These are phyloP conservation scores for Eupithecia centaureata DNA, from an alignment of 2,888 invertebrate genomes.

Conservation along the genomic window DNA sequence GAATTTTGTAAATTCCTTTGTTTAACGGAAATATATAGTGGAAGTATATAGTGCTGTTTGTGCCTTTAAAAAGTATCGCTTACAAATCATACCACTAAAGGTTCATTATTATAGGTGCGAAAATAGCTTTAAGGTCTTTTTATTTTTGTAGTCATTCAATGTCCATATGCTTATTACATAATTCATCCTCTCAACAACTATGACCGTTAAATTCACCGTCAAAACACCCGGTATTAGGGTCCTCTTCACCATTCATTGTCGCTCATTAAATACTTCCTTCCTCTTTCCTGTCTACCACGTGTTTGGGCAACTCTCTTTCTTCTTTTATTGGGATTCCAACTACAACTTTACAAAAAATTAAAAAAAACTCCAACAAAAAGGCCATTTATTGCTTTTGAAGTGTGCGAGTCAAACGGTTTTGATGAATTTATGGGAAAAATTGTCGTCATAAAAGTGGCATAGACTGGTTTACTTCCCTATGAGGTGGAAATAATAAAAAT, in stretches of 20 bases:
- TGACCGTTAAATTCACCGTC: conserved; percentile 1
- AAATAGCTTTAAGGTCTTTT: too few species aligned
- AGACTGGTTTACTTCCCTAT: background rate
- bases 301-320: conserved; percentile 47
- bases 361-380: conserved; percentile 13
- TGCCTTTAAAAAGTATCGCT: too few species aligned
- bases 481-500: conserved; percentile 1
- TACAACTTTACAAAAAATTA: conserved; percentile 37
- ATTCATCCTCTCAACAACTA: background rate
- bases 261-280: conserved; percentile 66
- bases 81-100: too few species aligned
- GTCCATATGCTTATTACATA: background rate
- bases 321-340: conserved; percentile 51
- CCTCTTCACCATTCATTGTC: conserved; percentile 51
- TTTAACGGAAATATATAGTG: too few species aligned
- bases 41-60: too few species aligned
- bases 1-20: too few species aligned
- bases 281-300: conserved; percentile 68
- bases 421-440: conserved; percentile 12
- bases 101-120: background rate
- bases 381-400: conserved; percentile 17
- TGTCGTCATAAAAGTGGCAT: background rate
- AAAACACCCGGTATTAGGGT: conserved; percentile 16
- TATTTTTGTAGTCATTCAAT: too few species aligned
- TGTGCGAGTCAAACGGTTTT: conserved; percentile 26